Conservation (phyloP, 1,140 invertebrate genomes). For the Nasonia giraulti region DNA sequence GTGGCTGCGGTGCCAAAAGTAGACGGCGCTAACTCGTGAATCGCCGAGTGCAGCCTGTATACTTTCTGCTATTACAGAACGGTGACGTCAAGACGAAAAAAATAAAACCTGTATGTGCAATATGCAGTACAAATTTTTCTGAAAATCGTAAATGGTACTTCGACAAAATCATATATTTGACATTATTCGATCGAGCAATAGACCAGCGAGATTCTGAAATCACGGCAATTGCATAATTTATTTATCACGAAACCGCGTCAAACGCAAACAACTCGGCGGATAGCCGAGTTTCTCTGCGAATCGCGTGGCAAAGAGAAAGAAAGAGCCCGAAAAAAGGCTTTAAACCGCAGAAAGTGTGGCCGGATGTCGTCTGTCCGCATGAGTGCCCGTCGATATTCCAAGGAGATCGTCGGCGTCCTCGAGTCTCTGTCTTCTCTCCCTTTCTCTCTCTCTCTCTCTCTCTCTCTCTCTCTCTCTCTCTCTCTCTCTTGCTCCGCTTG, state of each 20-base stretch:
- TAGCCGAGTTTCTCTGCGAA: neutral
- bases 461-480: conserved; percentile 2
- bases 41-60: neutral
- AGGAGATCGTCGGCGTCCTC: conserved; percentile 48
- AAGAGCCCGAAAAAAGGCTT: conserved; percentile 50
- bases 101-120: too few relatives aligned
- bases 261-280: neutral
- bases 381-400: conserved; percentile 49
- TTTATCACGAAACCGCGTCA: neutral
- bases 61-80: neutral
- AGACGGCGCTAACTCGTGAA: neutral
- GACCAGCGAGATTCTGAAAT: neutral
- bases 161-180: too few relatives aligned
- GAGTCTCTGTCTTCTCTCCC: conserved; percentile 39
- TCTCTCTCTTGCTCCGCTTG: conserved; percentile 40
- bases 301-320: conserved; percentile 13
- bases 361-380: conserved; percentile 58
- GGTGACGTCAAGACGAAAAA: neutral
- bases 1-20: conserved; percentile 11
- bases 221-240: conserved; percentile 3
- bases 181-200: too few relatives aligned
- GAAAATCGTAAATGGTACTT: too few relatives aligned
- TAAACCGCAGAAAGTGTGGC: conserved; percentile 63
- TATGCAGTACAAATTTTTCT: too few relatives aligned
- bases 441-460: conserved; percentile 28